Base-by-base conservation (phyloP, 2,797 vertebrate species). In the Acestrorhynchus altus region DNA sequence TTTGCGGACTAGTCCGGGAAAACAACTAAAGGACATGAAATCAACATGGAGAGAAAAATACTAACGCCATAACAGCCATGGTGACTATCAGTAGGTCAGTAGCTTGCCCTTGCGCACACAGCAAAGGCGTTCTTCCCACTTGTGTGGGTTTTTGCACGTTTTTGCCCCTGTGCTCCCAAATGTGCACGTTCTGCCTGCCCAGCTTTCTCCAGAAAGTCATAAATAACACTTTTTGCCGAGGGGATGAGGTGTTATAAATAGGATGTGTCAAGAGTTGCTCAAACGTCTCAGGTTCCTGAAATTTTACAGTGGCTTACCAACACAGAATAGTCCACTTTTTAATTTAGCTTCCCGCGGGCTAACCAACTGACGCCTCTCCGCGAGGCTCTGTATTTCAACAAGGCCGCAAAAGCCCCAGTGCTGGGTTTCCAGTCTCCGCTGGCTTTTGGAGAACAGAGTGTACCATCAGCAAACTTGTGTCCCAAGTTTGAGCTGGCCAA, bases 291-390 rank as follows among this genome's bases (percentile, higher is more conserved):
- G 87, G 93, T 94, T 95, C 87, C 94, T 84, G 82, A 90, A 94
- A 92, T 93, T 90, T 94, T 88, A 89, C 81, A 84, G 88, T 81
- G 59, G 89, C 91, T 93, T 89, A 92, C 92, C 93, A 92, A 76
- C 87, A n/a, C 88, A 84, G 86, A 91, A 92, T 92, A 86, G 83
- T 91, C 90, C 94, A 49, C 94, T 95, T 96, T 98, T 94, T 96
- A 94, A 96, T 98, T 96, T 96, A 87, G 90, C 89, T 87, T 89
- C 90, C 94, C 83, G 90, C 81, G 88, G 96, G 92, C 93, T 95
- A 94, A 96, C 95, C 95, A 90, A 94, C 95, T 95, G 96, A 97
- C 94, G 95, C 96, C 96, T 96, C 90, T 94, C 92, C 87, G 89
- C 89, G 91, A 93, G 93, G 92, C 90, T 93, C 92, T 93, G 92